phyloP scores from a whole-genome alignment of 2,113 vertebrate genomes.

The Halcyon malimbica region DNA sequence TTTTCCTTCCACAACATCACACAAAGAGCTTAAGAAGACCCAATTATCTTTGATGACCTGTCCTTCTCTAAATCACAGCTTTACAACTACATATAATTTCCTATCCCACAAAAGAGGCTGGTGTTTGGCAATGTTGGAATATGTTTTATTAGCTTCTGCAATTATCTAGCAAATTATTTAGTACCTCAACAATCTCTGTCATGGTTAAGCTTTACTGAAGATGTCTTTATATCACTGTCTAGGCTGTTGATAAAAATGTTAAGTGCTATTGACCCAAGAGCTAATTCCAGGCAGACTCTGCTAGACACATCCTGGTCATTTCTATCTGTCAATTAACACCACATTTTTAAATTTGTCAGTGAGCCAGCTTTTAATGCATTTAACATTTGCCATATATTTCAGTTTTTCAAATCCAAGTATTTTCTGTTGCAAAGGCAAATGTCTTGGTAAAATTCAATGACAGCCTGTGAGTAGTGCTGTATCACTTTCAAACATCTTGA shows the following conservation, averaged over 20 bases:
- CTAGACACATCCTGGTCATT: neutral
- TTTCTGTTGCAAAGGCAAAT: neutral
- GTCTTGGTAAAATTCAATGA: neutral
- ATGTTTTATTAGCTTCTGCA: neutral
- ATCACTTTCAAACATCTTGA: neutral
- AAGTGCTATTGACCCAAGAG: conserved; percentile 42
- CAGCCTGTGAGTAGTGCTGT: neutral
- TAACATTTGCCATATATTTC: neutral
- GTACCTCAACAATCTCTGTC: neutral
- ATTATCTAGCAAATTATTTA: conserved; percentile 21
- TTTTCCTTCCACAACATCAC: neutral
- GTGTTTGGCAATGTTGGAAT: neutral
- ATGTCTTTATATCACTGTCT: conserved; percentile 16
- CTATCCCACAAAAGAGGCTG: neutral
- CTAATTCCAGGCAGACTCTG: conserved; percentile 1
- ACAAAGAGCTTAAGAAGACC: neutral
- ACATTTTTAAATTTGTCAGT: conserved; percentile 27
- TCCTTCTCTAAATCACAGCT: neutral
- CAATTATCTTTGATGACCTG: neutral
- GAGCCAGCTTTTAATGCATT: neutral
- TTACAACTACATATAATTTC: neutral
- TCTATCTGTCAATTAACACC: neutral
- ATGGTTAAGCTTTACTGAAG: neutral
- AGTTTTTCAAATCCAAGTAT: conserved; percentile 3
- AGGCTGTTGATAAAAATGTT: conserved; percentile 41